Evolutionary conservation across 2,797 vertebrate species (phyloP).

Genomic region (Neosilurus hyrtlii): DNA sequence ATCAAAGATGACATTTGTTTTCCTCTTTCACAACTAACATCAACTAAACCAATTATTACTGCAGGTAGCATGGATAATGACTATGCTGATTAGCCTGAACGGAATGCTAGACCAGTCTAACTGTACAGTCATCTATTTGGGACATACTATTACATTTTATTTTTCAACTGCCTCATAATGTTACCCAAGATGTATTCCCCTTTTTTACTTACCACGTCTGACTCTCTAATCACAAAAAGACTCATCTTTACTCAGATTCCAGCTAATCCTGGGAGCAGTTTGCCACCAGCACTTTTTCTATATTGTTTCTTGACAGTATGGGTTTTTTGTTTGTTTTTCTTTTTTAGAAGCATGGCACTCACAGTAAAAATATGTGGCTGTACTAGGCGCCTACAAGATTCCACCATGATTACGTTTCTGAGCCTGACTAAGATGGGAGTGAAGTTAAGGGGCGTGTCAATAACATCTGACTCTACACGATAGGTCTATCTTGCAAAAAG

Average conservation of each 20-base stretch:
- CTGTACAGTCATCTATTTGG: not conserved
- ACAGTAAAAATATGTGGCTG: not conserved
- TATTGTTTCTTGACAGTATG: not conserved
- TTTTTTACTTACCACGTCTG: not conserved
- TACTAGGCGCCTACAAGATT: not conserved
- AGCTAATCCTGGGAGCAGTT: not conserved
- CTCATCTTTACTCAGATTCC: not conserved
- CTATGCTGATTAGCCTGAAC: not conserved
- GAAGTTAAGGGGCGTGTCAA: not conserved
- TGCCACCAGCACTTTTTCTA: not conserved
- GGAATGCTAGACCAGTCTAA: not conserved
- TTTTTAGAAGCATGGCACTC: not conserved
- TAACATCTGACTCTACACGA: not conserved
- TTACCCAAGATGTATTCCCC: not conserved
- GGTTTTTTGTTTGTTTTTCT: fast-evolving
- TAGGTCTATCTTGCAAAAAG: no score
- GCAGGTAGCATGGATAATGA: not conserved
- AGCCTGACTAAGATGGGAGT: not conserved
- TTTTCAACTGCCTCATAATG: not conserved
- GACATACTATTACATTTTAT: not conserved
- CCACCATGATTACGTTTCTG: not conserved
- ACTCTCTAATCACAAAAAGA: no score
- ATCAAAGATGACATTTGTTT: not conserved
- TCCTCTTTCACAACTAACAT: not conserved
- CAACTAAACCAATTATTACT: not conserved